Evolutionary conservation across 2,113 vertebrate species (phyloP), one percentile per base, ranked within the genome.

Genomic region (Chaetura pelagica): DNA sequence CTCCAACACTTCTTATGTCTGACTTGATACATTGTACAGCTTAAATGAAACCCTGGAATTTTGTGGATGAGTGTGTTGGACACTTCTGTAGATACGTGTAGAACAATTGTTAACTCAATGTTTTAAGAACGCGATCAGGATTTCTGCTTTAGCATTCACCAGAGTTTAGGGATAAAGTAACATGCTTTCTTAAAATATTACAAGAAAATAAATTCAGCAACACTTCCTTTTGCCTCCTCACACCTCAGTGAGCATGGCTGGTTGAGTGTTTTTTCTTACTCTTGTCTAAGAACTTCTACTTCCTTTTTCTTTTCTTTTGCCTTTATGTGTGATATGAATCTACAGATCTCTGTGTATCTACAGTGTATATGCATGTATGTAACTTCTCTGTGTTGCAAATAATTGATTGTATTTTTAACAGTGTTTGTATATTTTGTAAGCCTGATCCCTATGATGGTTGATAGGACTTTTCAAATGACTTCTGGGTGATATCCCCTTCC

Each of bases 1-100:
- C 49, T 85, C 24, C 17, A 76, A 15, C 20, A 26, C 13, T 16
- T 2, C 1, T 35, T 0, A 1, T 44, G 8, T 9, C 12, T 63
- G 57, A 38, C 54, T 62, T 67, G 35, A 55, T 30, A 75, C 80
- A 5, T 4, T 34, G 5, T 74, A 38, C 27, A 34, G 6, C 27
- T 62, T 68, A 68, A 89, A 68, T 26, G 4, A 67, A 79, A 51
- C 2, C 3, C 6, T 79, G 62, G 23, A 32, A 42, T 61, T 81
- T 63, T 44, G 10, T 66, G 24, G 24, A 15, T 35, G 42, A 44
- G 8, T 58, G 10, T 58, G 32, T 19, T 66, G 44, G 5, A 14
- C 40, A 13, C 40, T 42, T 42, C 12, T 42, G 40, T 42, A 42
- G 40, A 14, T 42, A 42, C 40, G 12, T 52, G 15, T 14, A 64